A percentile compares a stretch with the other conserved stretches of the same genome.
phyloP scores from a whole-genome alignment of 2,797 vertebrate species.

The Crocidura indochinensis region DNA sequence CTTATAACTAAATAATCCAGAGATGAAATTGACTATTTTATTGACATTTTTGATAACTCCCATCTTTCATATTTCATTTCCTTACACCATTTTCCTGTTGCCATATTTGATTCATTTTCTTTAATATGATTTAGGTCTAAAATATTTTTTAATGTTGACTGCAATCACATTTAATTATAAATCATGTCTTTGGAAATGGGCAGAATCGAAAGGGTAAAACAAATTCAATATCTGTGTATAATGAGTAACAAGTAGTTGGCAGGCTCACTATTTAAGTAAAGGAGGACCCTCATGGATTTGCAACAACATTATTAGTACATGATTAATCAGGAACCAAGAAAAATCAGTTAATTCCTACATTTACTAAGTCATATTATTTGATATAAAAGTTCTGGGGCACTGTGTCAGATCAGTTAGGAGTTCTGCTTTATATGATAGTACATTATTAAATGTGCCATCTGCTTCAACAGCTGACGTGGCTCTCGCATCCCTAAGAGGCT shows the following conservation, averaged over 20 bases:
- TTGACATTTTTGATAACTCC: not conserved
- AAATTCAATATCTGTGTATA: conserved; percentile 77
- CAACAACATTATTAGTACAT: conserved; percentile 81
- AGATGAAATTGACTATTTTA: not conserved
- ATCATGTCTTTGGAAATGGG: conserved; percentile 74
- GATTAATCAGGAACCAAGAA: conserved; percentile 87
- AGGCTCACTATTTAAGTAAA: conserved; percentile 80
- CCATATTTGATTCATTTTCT: conserved; percentile 65
- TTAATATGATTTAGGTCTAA: conserved; percentile 42
- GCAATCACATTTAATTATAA: conserved; percentile 75
- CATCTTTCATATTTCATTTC: conserved; percentile 34
- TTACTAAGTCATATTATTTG: conserved; percentile 85
- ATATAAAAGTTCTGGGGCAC: conserved; percentile 84
- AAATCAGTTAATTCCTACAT: conserved; percentile 80
- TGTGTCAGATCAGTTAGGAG: conserved; percentile 86
- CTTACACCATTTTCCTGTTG: not conserved
- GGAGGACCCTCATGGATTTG: conserved; percentile 78
- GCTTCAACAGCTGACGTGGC: conserved; percentile 86
- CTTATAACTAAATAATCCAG: not conserved
- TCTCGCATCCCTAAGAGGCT: conserved; percentile 87
- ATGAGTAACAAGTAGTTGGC: conserved; percentile 83
- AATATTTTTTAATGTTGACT: conserved; percentile 47
- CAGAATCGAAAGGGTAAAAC: conserved; percentile 83
- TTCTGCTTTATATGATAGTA: conserved; percentile 80
- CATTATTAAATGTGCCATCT: conserved; percentile 88